Evolutionary conservation across 2,113 vertebrate species (phyloP).

Genomic region (Vicugna pacos): DNA sequence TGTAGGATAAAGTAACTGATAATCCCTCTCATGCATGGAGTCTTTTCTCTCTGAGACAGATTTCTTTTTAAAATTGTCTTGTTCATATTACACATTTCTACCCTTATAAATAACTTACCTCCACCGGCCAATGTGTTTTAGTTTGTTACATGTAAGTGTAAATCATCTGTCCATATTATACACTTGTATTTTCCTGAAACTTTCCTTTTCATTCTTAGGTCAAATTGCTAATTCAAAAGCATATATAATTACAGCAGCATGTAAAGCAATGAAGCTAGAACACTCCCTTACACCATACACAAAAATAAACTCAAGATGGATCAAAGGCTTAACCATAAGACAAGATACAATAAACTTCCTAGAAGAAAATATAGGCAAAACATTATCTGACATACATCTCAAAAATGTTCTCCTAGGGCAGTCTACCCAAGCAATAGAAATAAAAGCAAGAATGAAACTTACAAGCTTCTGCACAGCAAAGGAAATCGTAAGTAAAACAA

Average conservation of each 20-base stretch:
- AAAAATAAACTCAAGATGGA: no score
- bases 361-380: no score
- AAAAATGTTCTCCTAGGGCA: no score
- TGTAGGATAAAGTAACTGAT: background rate
- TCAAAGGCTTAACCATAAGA: no score
- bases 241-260: background rate
- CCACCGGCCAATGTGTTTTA: background rate
- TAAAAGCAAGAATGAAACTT: no score
- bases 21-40: background rate
- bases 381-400: no score
- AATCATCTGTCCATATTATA: background rate
- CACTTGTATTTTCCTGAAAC: background rate
- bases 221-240: background rate
- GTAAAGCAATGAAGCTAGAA: no score
- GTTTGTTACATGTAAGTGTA: background rate
- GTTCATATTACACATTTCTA: background rate
- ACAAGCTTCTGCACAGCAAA: no score
- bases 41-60: background rate
- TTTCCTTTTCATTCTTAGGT: background rate
- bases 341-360: no score
- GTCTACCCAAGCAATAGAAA: no score
- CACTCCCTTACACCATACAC: no score
- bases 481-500: no score
- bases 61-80: background rate
- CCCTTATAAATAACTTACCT: background rate